A percentile compares a stretch with the other conserved stretches of the same genome.
Evolutionary conservation across 2,113 vertebrate species (phyloP).

Genomic region (Stegastes partitus): DNA sequence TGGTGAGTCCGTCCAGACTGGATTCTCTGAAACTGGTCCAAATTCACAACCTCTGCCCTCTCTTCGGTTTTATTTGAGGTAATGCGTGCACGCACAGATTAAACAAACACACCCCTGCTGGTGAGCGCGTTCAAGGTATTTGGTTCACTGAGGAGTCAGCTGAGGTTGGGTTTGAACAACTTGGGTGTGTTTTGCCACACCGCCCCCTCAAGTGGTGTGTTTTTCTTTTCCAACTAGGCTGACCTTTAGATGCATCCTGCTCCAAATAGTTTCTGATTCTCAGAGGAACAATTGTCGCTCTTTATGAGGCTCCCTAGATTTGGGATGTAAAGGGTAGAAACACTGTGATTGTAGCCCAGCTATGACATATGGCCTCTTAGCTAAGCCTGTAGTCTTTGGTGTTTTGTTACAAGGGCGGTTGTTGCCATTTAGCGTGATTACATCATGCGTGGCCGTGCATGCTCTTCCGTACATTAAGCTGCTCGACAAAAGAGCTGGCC

Average conservation of each 20-base stretch:
- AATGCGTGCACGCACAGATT: constrained; percentile 14
- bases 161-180: constrained; percentile 31
- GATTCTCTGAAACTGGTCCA: constrained; percentile 51
- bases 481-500: constrained; percentile 47
- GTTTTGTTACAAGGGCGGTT: constrained; percentile 52
- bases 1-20: constrained; percentile 32
- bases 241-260: constrained; percentile 47
- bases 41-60: constrained; percentile 26
- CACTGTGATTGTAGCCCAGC: constrained; percentile 36
- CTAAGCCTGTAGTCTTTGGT: constrained; percentile 54
- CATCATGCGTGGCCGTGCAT: constrained; percentile 38
- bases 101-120: constrained; percentile 53
- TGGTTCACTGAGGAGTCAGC: constrained; percentile 46
- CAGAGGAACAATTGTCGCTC: constrained; percentile 31
- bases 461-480: constrained; percentile 65
- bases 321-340: constrained; percentile 8
- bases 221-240: constrained; percentile 32
- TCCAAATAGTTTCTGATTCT: constrained; percentile 19
- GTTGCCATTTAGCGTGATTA: constrained; percentile 46
- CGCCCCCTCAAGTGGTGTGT: not conserved
- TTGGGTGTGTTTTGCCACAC: constrained; percentile 31
- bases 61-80: constrained; percentile 25
- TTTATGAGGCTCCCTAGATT: constrained; percentile 3
- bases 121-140: constrained; percentile 45
- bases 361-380: constrained; percentile 40